phyloP scores from a whole-genome alignment of 2,113 vertebrate genomes.

The Albula goreensis region DNA sequence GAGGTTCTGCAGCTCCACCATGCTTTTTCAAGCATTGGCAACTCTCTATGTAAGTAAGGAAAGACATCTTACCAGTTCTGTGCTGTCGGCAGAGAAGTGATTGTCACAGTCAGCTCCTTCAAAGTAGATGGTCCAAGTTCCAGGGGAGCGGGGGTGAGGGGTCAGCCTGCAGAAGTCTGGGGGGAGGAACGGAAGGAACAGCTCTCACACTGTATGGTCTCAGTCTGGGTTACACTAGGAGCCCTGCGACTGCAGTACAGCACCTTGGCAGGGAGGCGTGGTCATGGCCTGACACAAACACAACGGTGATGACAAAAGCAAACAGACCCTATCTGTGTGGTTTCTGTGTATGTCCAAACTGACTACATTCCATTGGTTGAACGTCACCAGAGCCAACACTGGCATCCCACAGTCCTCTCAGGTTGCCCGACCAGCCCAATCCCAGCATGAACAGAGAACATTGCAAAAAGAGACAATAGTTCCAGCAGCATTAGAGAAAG shows the following conservation, averaged over 20 bases:
- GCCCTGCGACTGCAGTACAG: not conserved
- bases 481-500: not conserved
- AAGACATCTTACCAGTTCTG: constrained; percentile 79
- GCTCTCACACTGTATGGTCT: not conserved
- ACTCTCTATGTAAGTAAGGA: too few species aligned
- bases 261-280: not conserved
- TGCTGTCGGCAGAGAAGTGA: constrained; percentile 80
- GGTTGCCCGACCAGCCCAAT: not conserved
- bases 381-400: constrained; percentile 38
- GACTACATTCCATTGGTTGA: constrained; percentile 39
- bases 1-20: too few species aligned
- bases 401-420: not conserved
- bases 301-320: constrained; percentile 26
- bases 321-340: constrained; percentile 27
- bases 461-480: too few species aligned
- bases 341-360: not conserved
- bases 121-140: constrained; percentile 94
- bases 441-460: too few species aligned
- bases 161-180: constrained; percentile 87
- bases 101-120: constrained; percentile 92
- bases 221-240: not conserved
- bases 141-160: constrained; percentile 85
- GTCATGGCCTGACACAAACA: not conserved
- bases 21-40: too few species aligned
- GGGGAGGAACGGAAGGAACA: not conserved